Percentiles rank a stretch among this genome's conserved stretches.
phyloP scores from a whole-genome alignment of 2,888 invertebrate species.

The Drepana falcataria region DNA sequence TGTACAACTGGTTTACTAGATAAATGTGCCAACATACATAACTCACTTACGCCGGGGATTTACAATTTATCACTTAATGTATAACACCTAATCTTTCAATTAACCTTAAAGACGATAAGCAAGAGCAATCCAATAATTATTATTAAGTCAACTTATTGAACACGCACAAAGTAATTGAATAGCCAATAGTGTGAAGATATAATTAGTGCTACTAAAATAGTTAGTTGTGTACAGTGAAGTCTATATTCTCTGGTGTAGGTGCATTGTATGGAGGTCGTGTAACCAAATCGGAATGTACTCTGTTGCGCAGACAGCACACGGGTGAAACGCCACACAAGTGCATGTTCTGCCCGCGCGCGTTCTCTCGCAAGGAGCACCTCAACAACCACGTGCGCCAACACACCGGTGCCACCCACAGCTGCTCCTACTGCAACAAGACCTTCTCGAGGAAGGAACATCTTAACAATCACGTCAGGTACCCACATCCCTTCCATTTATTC shows the following conservation, averaged over 20 bases:
- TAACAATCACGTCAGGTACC: conserved; percentile 79
- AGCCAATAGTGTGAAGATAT: not conserved
- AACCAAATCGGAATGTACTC: conserved; percentile 68
- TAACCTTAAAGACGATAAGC: not conserved
- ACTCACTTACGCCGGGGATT: conserved; percentile 8
- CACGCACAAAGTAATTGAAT: not conserved
- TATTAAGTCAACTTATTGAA: not conserved
- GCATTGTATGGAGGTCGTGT: conserved; percentile 15
- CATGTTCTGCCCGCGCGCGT: conserved; percentile 76
- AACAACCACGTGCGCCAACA: conserved; percentile 90
- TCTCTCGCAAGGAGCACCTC: conserved; percentile 91
- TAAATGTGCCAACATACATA: conserved; percentile 1
- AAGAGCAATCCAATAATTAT: no score
- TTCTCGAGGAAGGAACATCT: conserved; percentile 86
- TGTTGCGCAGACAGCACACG: conserved; percentile 84
- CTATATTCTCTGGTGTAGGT: conserved; percentile 2
- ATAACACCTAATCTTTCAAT: not conserved
- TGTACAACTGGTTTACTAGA: conserved; percentile 8
- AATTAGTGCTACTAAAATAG: not conserved
- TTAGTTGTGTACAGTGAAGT: not conserved
- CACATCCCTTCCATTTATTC: no score
- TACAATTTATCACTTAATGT: not conserved
- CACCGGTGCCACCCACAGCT: conserved; percentile 83
- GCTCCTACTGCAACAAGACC: conserved; percentile 84
- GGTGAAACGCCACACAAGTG: conserved; percentile 90